Evolutionary conservation across 2,888 invertebrate genomes (phyloP), one percentile per base, ranked within the genome.

Genomic region (Pammene aurita): DNA sequence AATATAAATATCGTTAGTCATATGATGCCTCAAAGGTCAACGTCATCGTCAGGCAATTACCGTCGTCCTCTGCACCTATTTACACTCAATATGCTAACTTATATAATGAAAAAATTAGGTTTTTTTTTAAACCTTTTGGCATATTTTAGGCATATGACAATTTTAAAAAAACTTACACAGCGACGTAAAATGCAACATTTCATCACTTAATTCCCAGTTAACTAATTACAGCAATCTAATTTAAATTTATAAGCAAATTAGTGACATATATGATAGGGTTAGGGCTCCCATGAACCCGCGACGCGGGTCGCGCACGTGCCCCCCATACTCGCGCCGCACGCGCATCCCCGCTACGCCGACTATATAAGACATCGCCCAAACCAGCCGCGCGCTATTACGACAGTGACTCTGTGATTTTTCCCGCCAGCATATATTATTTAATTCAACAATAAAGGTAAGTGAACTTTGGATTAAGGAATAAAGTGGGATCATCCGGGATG

Each of bases 321-420:
- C 69, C 65, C 66, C 66, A 55, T 26, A 35, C 67, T 58, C 46
- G 48, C 63, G 68, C 62, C 63, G 65, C 66, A 50, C 81, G 79
- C 86, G 80, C 89, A 88, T 90, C 92, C 92, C 92, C 92, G 89
- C 92, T 88, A 85, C 90, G 67, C 67, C 81, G 77, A 80, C 86
- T 92, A 92, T 92, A 92, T 85, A 92, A 92, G 87, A 83, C 86
- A 77, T 82, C 83, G 86, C 77, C 84, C 81, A 86, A 89, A 87
- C 89, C 86, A 82, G 90, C 89, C 86, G 87, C 91, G 91, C 89
- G 91, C 90, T 92, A 92, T 92, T 91, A 92, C 92, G 86, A 89
- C 89, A 89, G 92, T 92, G 91, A 75, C 86, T 87, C 87, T 90
- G 92, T 92, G 89, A 87, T 90, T 90, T 90, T 90, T 88, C 88